phyloP scores from a whole-genome alignment of 2,888 invertebrate species.

The Drosophila helvetica region DNA sequence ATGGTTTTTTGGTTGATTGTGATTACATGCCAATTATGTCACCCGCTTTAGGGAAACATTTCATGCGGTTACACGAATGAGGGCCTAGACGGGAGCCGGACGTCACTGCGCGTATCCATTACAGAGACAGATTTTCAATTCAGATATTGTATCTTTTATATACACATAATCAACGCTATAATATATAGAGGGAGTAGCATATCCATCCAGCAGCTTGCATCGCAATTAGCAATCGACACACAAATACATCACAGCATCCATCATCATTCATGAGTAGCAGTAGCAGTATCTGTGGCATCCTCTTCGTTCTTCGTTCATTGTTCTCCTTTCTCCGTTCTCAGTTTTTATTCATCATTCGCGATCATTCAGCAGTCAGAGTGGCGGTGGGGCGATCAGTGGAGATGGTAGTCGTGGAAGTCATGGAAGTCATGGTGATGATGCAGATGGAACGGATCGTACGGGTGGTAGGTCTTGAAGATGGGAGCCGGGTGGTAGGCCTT shows the following conservation, averaged over 20 bases:
- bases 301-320: slow-evolving; percentile 15
- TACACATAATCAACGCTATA: slow-evolving; percentile 17
- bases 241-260: slow-evolving; percentile 46
- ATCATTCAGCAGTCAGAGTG: slow-evolving; percentile 42
- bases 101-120: slow-evolving; percentile 21
- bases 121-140: background rate
- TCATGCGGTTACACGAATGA: background rate
- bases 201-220: background rate
- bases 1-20: slow-evolving; percentile 38
- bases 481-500: slow-evolving; percentile 81
- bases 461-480: slow-evolving; percentile 79
- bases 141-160: slow-evolving; percentile 43
- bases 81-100: background rate
- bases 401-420: slow-evolving; percentile 68
- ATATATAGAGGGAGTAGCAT: slow-evolving; percentile 7
- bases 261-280: background rate
- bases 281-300: background rate
- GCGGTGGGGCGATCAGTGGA: slow-evolving; percentile 52
- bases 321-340: slow-evolving; percentile 19
- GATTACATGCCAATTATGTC: slow-evolving; percentile 72
- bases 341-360: slow-evolving; percentile 24
- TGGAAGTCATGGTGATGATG: slow-evolving; percentile 73
- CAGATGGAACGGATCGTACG: slow-evolving; percentile 74
- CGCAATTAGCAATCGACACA: slow-evolving; percentile 37
- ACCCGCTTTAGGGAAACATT: slow-evolving; percentile 37